Evolutionary conservation across 2,113 vertebrate species (phyloP).

Genomic region (Eleginops maclovinus): DNA sequence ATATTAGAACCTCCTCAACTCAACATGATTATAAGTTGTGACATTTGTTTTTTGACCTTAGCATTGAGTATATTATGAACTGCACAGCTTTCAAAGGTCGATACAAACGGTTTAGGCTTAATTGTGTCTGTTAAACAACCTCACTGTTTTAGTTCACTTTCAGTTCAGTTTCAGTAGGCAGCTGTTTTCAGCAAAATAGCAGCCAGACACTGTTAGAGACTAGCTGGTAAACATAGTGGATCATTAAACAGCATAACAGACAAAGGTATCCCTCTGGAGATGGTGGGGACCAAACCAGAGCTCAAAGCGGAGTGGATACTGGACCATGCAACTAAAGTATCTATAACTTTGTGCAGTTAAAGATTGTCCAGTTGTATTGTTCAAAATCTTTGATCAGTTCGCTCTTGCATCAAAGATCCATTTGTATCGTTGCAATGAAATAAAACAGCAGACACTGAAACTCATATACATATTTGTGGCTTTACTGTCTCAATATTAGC

Average conservation of each 20-base stretch:
- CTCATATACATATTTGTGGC: not conserved
- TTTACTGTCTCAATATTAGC: not conserved
- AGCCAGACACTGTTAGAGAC: not conserved
- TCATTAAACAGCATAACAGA: not conserved
- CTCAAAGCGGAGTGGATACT: not conserved
- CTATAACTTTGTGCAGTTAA: too few species aligned
- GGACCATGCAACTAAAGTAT: too few species aligned
- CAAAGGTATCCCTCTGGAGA: too few species aligned
- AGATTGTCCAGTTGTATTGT: not conserved
- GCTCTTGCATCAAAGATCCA: not conserved
- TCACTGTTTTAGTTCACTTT: not conserved
- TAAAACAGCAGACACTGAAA: not conserved
- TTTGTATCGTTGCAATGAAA: too few species aligned
- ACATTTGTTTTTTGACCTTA: conserved; percentile 1
- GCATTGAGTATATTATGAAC: not conserved
- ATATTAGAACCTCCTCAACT: conserved; percentile 29
- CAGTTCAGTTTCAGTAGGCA: not conserved
- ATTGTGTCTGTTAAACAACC: not conserved
- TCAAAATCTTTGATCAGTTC: not conserved
- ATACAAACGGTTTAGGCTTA: not conserved
- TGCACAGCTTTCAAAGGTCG: not conserved
- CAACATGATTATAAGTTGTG: not conserved
- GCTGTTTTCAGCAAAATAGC: not conserved
- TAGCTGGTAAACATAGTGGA: not conserved
- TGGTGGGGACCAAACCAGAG: not conserved